phyloP scores from a whole-genome alignment of 2,113 vertebrate genomes.

The Paramormyrops kingsleyae region DNA sequence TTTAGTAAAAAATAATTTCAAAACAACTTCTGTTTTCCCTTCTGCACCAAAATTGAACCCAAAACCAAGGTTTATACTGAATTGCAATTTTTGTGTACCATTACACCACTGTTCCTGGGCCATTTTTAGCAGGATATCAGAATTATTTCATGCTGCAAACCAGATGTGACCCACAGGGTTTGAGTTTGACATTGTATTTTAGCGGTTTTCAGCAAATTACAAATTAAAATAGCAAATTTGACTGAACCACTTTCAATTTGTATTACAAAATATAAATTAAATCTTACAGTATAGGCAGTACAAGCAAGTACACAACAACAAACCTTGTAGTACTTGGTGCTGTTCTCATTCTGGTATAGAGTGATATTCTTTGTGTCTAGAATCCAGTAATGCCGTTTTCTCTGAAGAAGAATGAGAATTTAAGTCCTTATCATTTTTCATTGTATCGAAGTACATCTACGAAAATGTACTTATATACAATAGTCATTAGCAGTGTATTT shows the following conservation, averaged over 20 bases:
- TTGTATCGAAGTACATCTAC: not conserved
- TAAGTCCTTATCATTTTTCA: not conserved
- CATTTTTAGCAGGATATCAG: not conserved
- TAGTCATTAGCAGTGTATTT: not conserved
- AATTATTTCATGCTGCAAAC: not conserved
- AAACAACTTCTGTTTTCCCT: not conserved
- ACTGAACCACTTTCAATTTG: too few species aligned
- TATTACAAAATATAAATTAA: not conserved
- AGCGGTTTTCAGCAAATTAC: not conserved
- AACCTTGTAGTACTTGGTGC: constrained; percentile 65
- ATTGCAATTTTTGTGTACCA: not conserved
- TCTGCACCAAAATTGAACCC: not conserved
- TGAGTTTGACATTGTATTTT: not conserved
- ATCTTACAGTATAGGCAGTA: not conserved
- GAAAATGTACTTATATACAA: not conserved
- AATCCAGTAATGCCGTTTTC: constrained; percentile 65
- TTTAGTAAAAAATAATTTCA: not conserved
- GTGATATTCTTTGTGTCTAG: constrained; percentile 60
- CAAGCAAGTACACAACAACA: not conserved
- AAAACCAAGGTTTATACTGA: not conserved
- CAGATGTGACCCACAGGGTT: not conserved
- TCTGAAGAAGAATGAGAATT: constrained; percentile 37
- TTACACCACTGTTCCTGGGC: not conserved
- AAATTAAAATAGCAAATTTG: too few species aligned
- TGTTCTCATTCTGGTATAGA: constrained; percentile 58